Base-by-base conservation (phyloP, 2,797 vertebrate genomes). In the Neomorphus geoffroyi region DNA sequence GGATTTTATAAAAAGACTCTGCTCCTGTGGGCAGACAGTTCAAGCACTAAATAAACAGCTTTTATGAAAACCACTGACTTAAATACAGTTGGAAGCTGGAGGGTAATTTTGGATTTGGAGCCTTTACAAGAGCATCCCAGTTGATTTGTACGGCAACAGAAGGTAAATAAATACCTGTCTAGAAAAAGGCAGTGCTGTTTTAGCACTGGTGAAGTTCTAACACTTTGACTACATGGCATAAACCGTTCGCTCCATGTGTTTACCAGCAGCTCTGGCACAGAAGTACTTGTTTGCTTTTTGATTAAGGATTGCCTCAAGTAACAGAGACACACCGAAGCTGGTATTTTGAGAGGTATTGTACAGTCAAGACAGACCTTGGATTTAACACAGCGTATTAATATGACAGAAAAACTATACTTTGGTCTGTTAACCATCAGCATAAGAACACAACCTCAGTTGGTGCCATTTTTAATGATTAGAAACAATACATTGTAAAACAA, bases 381-480 rank as follows among this genome's bases (percentile, higher is more conserved):
- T 58, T 91, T 86, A 81, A 84, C n/a, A 62, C 46, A 78, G 7
- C 11, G 1, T 32, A 60, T 18, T 17, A 15, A 27, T 0, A 21
- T 9, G 82, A 79, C 43, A 73, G 50, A 82, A 75, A 66, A 86
- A 43, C 1, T 23, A n/a, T 74, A 41, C 69, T 66, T 78, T 5
- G 2, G 56, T 78, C 72, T 78, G 71, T 79, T 56, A 84, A 78
- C 86, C 77, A 86, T 41, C 88, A 95, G 86, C 87, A 84, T 95
- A 50, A 96, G 86, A 94, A 94, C 81, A 95, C 92, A 73, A 73
- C 94, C 94, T 94, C 86, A 78, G 79, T 92, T 88, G 93, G 93
- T 95, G 94, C 66, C 89, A 69, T 95, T 96, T 96, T 97, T 96
- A 96, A 96, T 96, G 67, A 92, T 96, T 81, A 91, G 87, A 93